phyloP scores from a whole-genome alignment of 2,113 vertebrate genomes.

The Onychorhynchus coronatus region DNA sequence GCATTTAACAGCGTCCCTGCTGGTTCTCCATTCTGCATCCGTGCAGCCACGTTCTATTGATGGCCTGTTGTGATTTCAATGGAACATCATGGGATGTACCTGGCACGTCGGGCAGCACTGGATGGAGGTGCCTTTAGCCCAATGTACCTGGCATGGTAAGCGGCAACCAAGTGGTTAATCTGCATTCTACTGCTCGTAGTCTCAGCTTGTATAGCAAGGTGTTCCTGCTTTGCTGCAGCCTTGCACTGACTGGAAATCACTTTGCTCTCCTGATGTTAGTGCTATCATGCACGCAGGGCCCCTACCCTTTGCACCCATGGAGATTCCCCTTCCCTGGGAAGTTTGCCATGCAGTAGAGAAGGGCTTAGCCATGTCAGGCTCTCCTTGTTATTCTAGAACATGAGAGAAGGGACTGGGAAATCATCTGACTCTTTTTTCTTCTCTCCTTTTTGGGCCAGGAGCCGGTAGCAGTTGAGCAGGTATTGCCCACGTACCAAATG shows the following conservation, averaged over 20 bases:
- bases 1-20: constrained; percentile 72
- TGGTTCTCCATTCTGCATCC: constrained; percentile 70
- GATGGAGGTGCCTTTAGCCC: constrained; percentile 73
- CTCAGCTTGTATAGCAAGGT: constrained; percentile 43
- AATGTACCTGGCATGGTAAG: constrained; percentile 73
- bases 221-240: constrained; percentile 52
- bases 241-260: constrained; percentile 45
- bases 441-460: constrained; percentile 29
- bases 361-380: not conserved
- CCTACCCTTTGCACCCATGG: not conserved
- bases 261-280: constrained; percentile 47
- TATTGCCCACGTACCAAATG: not conserved
- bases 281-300: not conserved
- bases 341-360: not conserved
- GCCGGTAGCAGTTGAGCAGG: constrained; percentile 31
- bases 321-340: not conserved
- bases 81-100: constrained; percentile 75
- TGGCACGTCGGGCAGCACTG: constrained; percentile 69
- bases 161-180: constrained; percentile 67
- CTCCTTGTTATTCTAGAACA: not conserved
- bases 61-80: constrained; percentile 75
- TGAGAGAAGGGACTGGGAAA: not conserved
- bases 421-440: not conserved
- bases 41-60: constrained; percentile 73
- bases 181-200: constrained; percentile 62